These are phyloP conservation scores for Drosophila ogumai DNA, from an alignment of 1,140 invertebrate species.

Conservation along the genomic window DNA sequence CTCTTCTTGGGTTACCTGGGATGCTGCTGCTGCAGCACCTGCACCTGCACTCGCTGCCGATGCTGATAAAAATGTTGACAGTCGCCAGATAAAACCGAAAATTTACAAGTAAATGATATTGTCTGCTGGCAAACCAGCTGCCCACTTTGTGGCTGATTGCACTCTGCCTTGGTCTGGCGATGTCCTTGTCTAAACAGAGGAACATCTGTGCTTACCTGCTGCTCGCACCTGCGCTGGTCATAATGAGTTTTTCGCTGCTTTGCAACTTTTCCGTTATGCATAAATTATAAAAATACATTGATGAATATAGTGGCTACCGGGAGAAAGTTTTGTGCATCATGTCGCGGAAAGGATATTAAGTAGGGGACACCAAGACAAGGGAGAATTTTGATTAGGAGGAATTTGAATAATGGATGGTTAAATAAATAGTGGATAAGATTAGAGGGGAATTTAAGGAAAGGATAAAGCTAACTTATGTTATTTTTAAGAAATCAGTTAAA, in stretches of 20 bases:
- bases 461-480: not conserved
- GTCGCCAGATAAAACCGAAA: constrained; percentile 50
- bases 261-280: constrained; percentile 17
- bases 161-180: constrained; percentile 5
- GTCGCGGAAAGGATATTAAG: not conserved
- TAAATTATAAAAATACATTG: constrained; percentile 41
- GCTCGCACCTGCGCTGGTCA: not conserved
- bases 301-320: constrained; percentile 5
- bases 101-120: constrained; percentile 66
- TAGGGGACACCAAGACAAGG: not conserved
- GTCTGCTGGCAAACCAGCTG: constrained; percentile 41
- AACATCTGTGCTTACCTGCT: constrained; percentile 31
- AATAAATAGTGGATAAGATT: no score
- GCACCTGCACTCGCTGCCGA: constrained; percentile 17
- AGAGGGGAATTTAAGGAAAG: no score
- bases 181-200: constrained; percentile 13
- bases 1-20: constrained; percentile 11
- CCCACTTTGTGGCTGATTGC: constrained; percentile 54
- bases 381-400: not conserved
- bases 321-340: not conserved
- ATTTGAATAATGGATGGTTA: not conserved
- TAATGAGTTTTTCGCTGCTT: constrained; percentile 44
- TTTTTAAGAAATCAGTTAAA: not conserved
- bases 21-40: not conserved
- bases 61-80: constrained; percentile 62